A percentile compares a stretch with the other conserved stretches of the same genome.
Evolutionary conservation across 2,113 vertebrate species (phyloP).

Genomic region (Malurus elegans): DNA sequence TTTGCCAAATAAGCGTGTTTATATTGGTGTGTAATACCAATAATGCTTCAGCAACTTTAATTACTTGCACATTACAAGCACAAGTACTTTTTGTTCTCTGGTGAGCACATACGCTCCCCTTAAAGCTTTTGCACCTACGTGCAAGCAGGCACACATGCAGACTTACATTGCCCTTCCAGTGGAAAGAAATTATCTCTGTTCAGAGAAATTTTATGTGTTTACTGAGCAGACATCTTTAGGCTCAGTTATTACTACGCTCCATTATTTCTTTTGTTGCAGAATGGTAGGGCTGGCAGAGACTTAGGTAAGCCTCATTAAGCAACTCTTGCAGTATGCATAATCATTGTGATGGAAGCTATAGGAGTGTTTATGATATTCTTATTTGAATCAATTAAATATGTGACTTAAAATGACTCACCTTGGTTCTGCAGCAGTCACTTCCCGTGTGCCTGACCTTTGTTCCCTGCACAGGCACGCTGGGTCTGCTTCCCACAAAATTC

Average conservation of each 20-base stretch:
- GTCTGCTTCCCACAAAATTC: not conserved
- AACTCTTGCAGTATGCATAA: conserved; percentile 44
- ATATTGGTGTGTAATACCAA: not conserved
- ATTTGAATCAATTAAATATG: conserved; percentile 11
- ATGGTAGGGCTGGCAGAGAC: conserved; percentile 32
- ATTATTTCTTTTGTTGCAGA: conserved; percentile 49
- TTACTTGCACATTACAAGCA: not conserved
- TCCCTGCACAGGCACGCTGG: not conserved
- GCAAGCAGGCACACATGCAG: not conserved
- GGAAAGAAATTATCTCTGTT: not conserved
- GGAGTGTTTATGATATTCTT: conserved; percentile 28
- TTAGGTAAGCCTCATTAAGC: conserved; percentile 60
- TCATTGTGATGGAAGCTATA: conserved; percentile 30
- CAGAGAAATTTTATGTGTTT: conserved; percentile 4
- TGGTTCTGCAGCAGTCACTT: not conserved
- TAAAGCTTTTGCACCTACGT: not conserved
- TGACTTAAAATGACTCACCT: conserved; percentile 18
- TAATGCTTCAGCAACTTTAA: not conserved
- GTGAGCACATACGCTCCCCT: not conserved
- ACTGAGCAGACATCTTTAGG: conserved; percentile 31
- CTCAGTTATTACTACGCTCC: conserved; percentile 2
- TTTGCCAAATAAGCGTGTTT: not conserved
- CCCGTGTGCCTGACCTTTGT: conserved; percentile 23
- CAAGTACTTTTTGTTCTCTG: not conserved
- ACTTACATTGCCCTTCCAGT: not conserved